These are phyloP conservation scores for Eurosta solidaginis DNA, from an alignment of 1,140 invertebrate genomes.

Conservation along the genomic window DNA sequence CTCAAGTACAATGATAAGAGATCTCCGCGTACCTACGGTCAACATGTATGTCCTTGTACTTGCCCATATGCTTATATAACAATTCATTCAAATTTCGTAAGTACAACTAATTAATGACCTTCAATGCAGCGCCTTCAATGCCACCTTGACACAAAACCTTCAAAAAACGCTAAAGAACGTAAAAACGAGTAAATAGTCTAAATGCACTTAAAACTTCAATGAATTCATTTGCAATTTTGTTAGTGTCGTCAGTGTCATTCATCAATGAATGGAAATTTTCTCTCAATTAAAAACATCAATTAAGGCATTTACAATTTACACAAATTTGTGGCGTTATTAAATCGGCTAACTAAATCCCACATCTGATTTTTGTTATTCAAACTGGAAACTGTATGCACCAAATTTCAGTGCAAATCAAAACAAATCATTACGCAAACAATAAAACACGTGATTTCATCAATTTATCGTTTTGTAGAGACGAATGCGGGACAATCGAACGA, in stretches of 20 bases:
- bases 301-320: constrained; percentile 9
- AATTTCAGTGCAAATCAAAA: background rate
- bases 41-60: too few relatives aligned
- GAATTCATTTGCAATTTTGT: background rate
- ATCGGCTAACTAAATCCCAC: background rate
- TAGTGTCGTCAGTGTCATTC: background rate
- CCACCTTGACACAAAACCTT: constrained; percentile 14
- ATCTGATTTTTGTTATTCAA: constrained; percentile 1
- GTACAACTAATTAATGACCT: background rate
- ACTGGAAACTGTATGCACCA: background rate
- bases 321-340: too few relatives aligned
- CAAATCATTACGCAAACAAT: background rate
- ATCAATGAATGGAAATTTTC: constrained; percentile 21
- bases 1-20: background rate
- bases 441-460: background rate
- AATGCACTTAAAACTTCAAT: background rate
- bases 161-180: background rate
- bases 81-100: too few relatives aligned
- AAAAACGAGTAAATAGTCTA: background rate
- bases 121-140: background rate
- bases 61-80: background rate
- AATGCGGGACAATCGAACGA: background rate
- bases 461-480: background rate
- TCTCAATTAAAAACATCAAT: background rate
- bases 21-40: background rate